phyloP scores from a whole-genome alignment of 2,113 vertebrate species.

The Oryzias curvinotus region DNA sequence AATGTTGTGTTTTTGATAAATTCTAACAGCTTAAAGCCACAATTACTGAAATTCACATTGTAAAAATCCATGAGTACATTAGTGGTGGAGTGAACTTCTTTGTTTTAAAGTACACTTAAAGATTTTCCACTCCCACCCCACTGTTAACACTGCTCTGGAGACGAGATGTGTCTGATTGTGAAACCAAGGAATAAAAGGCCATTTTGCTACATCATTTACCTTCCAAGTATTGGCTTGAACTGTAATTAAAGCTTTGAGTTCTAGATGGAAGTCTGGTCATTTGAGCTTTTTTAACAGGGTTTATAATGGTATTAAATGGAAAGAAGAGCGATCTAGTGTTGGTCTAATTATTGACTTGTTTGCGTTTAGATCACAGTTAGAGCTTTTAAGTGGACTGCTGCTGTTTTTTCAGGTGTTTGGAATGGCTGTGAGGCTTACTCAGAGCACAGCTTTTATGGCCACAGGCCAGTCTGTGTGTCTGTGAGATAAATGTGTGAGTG shows the following conservation, averaged over 20 bases:
- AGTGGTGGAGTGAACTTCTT: background rate
- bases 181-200: background rate
- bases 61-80: slow-evolving; percentile 3
- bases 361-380: background rate
- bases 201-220: background rate
- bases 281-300: background rate
- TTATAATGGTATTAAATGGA: background rate
- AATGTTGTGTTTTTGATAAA: too few relatives aligned
- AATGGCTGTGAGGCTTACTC: slow-evolving; percentile 2
- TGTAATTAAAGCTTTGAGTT: background rate
- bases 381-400: slow-evolving; percentile 5
- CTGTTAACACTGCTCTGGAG: background rate
- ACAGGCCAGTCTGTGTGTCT: slow-evolving; percentile 31
- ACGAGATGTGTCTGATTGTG: background rate
- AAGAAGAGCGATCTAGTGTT: background rate
- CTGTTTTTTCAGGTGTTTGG: slow-evolving; percentile 14
- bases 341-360: background rate
- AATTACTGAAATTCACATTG: background rate
- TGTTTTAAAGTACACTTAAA: background rate
- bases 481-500: slow-evolving; percentile 39
- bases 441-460: slow-evolving; percentile 20
- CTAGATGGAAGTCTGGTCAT: background rate
- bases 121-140: background rate
- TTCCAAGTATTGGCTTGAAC: background rate
- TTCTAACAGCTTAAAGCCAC: background rate